phyloP scores from a whole-genome alignment of 2,113 vertebrate genomes.

The Mormyrus iriodes region DNA sequence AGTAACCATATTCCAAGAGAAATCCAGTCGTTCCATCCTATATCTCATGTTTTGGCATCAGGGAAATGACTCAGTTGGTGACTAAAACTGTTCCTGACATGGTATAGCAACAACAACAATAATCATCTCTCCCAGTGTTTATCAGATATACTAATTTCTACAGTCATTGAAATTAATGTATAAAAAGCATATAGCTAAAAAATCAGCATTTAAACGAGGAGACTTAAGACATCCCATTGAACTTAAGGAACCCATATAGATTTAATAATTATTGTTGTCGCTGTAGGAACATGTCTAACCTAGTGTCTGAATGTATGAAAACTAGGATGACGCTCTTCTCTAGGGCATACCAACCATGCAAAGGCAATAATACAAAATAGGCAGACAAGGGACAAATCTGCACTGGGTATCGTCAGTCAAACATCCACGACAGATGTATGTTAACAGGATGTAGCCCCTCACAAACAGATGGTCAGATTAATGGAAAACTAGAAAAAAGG shows the following conservation, averaged over 20 bases:
- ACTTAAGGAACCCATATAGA: background rate
- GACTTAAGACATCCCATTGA: background rate
- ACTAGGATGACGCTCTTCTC: background rate
- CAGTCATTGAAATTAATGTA: background rate
- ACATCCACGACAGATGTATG: background rate
- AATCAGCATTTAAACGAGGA: background rate
- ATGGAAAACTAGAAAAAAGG: constrained; percentile 27
- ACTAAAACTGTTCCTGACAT: background rate
- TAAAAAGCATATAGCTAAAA: background rate
- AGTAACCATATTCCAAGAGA: background rate
- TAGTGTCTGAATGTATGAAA: background rate
- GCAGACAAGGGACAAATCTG: background rate
- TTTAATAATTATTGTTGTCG: background rate
- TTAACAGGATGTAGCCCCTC: background rate
- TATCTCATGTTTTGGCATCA: background rate
- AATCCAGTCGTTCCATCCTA: background rate
- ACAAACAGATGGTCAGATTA: constrained; percentile 58
- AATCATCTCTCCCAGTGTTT: background rate
- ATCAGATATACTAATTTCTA: background rate
- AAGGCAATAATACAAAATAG: background rate
- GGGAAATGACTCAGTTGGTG: background rate
- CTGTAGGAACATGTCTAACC: background rate
- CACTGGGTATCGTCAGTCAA: constrained; percentile 30
- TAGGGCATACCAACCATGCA: background rate
- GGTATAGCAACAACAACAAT: background rate